phyloP scores from a whole-genome alignment of 2,888 invertebrate species.

The Brachyopa scutellaris region DNA sequence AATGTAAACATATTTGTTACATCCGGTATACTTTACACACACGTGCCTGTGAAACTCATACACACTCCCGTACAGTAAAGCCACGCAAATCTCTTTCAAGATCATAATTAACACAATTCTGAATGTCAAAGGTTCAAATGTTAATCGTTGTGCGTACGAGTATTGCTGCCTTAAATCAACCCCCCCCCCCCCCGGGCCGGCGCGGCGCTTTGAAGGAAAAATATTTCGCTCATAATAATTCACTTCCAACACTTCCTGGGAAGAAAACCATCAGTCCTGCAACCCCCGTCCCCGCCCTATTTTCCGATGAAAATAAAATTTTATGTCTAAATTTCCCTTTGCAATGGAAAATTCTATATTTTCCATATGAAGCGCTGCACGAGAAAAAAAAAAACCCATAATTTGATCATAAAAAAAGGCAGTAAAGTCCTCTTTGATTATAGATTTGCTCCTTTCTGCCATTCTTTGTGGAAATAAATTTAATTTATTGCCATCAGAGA shows the following conservation, averaged over 20 bases:
- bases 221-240: not conserved
- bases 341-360: conserved; percentile 8
- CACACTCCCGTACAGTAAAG: no score
- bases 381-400: conserved; percentile 20
- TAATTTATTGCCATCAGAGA: conserved; percentile 37
- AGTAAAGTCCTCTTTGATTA: conserved; percentile 42
- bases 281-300: not conserved
- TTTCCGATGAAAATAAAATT: conserved; percentile 16
- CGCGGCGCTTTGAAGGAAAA: not conserved
- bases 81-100: conserved; percentile 14
- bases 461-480: conserved; percentile 29
- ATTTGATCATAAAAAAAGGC: conserved; percentile 32
- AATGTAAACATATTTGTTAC: conserved; percentile 14
- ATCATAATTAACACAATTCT: conserved; percentile 12
- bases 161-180: conserved; percentile 5
- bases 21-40: conserved; percentile 5
- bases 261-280: not conserved
- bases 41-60: not conserved
- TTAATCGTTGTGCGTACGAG: not conserved
- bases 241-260: conserved; percentile 1
- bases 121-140: conserved; percentile 27
- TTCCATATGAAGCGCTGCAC: conserved; percentile 11
- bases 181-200: no score
- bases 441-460: conserved; percentile 31
- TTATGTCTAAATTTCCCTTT: conserved; percentile 29